Percentiles rank a stretch among this genome's conserved stretches.
phyloP scores from a whole-genome alignment of 2,113 vertebrate genomes.

The Rhinolophus ferrumequinum region DNA sequence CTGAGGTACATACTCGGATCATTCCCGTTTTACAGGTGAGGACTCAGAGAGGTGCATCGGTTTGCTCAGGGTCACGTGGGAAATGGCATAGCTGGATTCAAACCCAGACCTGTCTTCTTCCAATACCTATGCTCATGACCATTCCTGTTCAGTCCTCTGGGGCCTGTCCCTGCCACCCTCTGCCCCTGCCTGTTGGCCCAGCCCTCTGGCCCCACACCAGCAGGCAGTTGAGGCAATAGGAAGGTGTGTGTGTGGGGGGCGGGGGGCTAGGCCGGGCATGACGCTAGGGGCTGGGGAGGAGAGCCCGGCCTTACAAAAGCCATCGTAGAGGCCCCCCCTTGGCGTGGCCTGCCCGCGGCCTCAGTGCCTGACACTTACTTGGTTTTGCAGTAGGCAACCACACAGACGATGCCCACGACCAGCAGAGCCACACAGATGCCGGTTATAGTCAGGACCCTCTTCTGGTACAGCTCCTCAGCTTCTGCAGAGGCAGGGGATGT shows the following conservation, averaged over 20 bases:
- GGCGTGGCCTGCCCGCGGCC: background rate
- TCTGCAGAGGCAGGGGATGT: constrained; percentile 88
- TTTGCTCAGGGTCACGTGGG: background rate
- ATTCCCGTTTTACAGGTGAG: background rate
- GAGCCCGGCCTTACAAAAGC: background rate
- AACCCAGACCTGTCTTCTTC: background rate
- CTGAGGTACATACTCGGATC: background rate
- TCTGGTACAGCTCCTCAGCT: constrained; percentile 99
- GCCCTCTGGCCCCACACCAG: background rate
- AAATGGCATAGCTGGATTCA: background rate
- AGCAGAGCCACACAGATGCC: constrained; percentile 98
- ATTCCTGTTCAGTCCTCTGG: background rate
- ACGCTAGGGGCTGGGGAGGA: background rate
- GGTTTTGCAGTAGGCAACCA: constrained; percentile 99
- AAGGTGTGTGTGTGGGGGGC: background rate
- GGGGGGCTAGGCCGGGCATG: background rate
- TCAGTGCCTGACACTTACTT: constrained; percentile 90
- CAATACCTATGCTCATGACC: background rate
- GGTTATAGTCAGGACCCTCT: constrained; percentile 98
- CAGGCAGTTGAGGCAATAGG: background rate
- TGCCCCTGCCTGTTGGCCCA: background rate
- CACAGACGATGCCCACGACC: constrained; percentile 98
- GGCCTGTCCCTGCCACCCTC: background rate
- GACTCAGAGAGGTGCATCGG: background rate
- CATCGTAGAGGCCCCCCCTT: background rate